A percentile compares a stretch with the other conserved stretches of the same genome.
Conservation (phyloP, 2,797 vertebrate species). For the Scyliorhinus canicula region DNA sequence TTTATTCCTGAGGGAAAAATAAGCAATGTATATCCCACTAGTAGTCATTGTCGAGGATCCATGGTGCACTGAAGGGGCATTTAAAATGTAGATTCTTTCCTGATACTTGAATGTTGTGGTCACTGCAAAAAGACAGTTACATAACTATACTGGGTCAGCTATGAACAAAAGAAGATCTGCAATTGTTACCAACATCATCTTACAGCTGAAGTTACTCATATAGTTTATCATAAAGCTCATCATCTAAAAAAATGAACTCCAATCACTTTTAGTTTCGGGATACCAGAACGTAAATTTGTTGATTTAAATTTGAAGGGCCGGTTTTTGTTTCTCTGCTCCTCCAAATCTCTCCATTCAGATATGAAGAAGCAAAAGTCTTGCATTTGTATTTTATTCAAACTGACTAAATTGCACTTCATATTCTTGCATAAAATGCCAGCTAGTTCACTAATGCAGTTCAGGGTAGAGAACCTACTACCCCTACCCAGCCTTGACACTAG, state of each 20-base stretch:
- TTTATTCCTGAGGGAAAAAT: not conserved
- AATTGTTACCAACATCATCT: not conserved
- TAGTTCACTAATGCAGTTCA: not conserved
- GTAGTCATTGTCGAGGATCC: not conserved
- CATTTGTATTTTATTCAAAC: not conserved
- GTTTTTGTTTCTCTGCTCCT: not conserved
- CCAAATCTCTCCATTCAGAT: not conserved
- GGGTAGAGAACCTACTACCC: not conserved
- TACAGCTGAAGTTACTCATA: not conserved
- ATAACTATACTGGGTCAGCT: not conserved
- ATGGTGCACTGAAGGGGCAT: not conserved
- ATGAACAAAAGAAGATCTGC: not conserved
- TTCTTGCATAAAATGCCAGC: not conserved
- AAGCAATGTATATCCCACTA: not conserved
- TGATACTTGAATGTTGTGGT: not conserved
- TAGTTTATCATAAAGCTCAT: not conserved
- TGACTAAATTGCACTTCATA: not conserved
- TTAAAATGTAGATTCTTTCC: not conserved
- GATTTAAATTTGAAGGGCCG: not conserved
- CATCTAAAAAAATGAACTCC: not conserved
- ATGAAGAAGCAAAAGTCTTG: not conserved
- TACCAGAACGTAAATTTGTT: not conserved
- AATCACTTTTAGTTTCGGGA: not conserved
- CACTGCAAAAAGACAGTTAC: not conserved
- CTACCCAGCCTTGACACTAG: not conserved